Base-by-base conservation (phyloP, 2,113 vertebrate genomes). In the Orycteropus afer region DNA sequence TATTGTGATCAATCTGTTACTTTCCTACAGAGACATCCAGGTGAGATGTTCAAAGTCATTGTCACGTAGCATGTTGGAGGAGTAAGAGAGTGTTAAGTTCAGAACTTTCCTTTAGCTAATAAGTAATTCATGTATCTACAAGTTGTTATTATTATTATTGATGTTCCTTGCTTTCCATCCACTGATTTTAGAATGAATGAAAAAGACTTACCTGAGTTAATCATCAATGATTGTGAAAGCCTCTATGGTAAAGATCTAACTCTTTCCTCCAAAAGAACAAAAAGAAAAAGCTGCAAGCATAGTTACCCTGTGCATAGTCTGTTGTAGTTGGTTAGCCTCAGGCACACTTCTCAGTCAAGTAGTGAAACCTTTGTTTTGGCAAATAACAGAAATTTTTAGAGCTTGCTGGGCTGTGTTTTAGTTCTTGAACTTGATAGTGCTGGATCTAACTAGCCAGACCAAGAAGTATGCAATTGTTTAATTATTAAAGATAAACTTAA, bases 11-110 rank as follows among this genome's bases (percentile, higher is more conserved):
- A 99, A 99, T 96, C 98, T 99, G 92, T 98, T 99, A 89, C 98
- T 99, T 97, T 99, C 99, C 15, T 99, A 99, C 98, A 98, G 99
- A 97, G 99, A 99, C 97, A 99, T 99, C 93, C 99, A 99, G 99
- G 99, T 99, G 98, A 87, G 69, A 55, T 37, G 8, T 2, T 95
- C 47, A 12, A 42, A 13, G 61, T 45, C 10, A 91, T 88, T 61
- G 17, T 65, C 49, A 23, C 73, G 2, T 45, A n/a, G 37, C 47
- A 9, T 86, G 42, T 40, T 85, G 77, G 42, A 87, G 53, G 40
- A 74, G 20, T 89, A 37, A 76, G 78, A 55, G 53, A 61, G 2
- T 45, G 22, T 59, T 61, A 47, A 49, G 11, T 2, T 90, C 37
- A 29, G 2, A 37, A 77, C 45, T 55, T 95, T 74, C 47, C 55